phyloP scores from a whole-genome alignment of 2,888 invertebrate genomes.

The Drosophila anceps region DNA sequence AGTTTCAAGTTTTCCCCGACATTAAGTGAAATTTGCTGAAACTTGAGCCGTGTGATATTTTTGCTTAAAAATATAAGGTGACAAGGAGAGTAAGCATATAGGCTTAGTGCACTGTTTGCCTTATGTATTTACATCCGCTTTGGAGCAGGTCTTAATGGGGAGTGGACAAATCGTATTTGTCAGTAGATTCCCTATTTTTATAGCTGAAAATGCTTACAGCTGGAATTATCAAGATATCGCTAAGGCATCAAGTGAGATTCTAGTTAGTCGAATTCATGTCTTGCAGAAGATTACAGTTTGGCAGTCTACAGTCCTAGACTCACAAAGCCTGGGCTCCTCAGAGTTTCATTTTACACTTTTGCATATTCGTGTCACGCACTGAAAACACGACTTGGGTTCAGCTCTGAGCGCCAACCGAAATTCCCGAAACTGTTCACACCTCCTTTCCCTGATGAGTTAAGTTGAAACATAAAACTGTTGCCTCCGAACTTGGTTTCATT shows the following conservation, averaged over 20 bases:
- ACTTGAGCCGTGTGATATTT: neutral
- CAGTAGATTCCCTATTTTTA: neutral
- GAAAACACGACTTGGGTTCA: neutral
- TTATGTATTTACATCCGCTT: slow-evolving; percentile 3
- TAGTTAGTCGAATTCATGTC: neutral
- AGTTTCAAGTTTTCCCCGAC: neutral
- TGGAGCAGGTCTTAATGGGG: neutral
- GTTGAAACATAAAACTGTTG: slow-evolving; percentile 23
- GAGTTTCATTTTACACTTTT: neutral
- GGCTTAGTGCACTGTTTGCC: neutral
- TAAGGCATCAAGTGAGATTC: neutral
- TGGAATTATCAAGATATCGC: neutral
- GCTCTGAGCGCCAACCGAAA: slow-evolving; percentile 15
- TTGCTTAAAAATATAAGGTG: neutral
- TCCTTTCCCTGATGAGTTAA: slow-evolving; percentile 16
- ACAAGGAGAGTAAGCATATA: neutral
- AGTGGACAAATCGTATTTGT: neutral
- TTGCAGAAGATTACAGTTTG: neutral
- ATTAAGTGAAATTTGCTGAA: neutral
- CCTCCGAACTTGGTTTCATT: slow-evolving; percentile 23
- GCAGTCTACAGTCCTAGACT: neutral
- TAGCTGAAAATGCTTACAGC: neutral
- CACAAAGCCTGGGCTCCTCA: neutral
- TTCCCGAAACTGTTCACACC: slow-evolving; percentile 44
- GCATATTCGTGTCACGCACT: neutral